Evolutionary conservation across 1,140 invertebrate species (phyloP), one percentile per base, ranked within the genome.

Genomic region (Hesperophylax magnus): DNA sequence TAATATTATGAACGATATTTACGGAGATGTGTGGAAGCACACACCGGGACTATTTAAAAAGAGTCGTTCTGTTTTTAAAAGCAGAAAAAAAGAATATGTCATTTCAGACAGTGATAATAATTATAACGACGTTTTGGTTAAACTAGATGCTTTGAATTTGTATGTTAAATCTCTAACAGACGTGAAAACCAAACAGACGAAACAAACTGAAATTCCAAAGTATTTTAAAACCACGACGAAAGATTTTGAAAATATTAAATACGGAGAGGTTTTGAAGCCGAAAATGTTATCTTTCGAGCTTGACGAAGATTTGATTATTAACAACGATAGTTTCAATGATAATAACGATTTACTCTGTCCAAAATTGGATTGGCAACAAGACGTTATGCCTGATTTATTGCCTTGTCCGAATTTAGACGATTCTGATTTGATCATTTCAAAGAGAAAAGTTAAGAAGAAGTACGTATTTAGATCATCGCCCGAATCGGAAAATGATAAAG

Each of bases 21-120:
- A 84, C 24, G 82, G 82, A 27, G 31, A 81, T 27, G 76, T 84
- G 5, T 84, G 82, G 82, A 84, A 61, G 77, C 76, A 56, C 39
- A 84, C 82, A 14, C 82, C 82, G 8, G 82, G 82, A 71, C 39
- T 84, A 20, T 81, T 84, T 61, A 81, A 84, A 58, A 84, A 84
- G 34, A 72, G 53, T 2, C 67, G 53, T 24, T 53, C 69, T 6
- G 65, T 74, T n/a, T n/a, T 81, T 11, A 54, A 27, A 79, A 52
- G 27, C 31, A 78, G 7, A 76, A n/a, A 7, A 56, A 78, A 61
- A 58, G 53, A 61, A 5, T 7, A 18, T 5, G 18, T 20, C n/a
- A 74, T 17, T 31, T 77, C 53, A 22, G 53, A 79, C 54, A 47
- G 3, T 47, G 5, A 34, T 34, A 14, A 47, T 11, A 47, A 47